Evolutionary conservation across 1,140 invertebrate species (phyloP), one percentile per base, ranked within the genome.

Genomic region (Fopius arisanus): DNA sequence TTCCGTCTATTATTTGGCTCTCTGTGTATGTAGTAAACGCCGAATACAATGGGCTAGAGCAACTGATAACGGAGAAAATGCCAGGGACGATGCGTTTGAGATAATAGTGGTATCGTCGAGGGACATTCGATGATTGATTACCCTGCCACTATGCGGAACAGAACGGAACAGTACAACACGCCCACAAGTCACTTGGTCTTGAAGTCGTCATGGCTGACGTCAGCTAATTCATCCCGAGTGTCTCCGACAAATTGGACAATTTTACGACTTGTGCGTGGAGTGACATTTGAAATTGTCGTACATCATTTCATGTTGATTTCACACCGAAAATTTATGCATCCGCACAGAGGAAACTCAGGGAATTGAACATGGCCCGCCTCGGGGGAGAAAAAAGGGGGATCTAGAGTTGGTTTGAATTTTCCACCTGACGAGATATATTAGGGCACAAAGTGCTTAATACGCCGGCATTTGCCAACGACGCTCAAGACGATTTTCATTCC

Each of bases 41-140:
- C 7, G 7, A 54, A 21, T n/a, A 26, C n/a, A 54, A 26, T 26
- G 23, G 23, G 14, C 10, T 10, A 65, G 14, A 31, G 31, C 26
- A 16, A 19, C 16, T 26, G 14, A 65, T 21, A 65, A 65, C 21
- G 62, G 1, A 65, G 1, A 23, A 65, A 65, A 65, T 31, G 62
- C 26, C 62, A 28, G 31, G 12, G 66, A 59, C 12, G 12, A 59
- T 59, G 51, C 10, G 26, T 5, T 29, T 19, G 28, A 51, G 37
- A 48, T 68, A 48, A 68, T 68, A 48, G 67, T 68, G 40, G 40
- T 28, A 68, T 68, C 29, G 67, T 43, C 23, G 29, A 14, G 40
- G 37, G 19, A 48, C 12, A 37, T 68, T 68, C 16, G 19, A 68
- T 68, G 67, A 68, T 68, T 68, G 40, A 68, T 68, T 43, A 51